Base-by-base conservation (phyloP, 2,888 invertebrate genomes). In the Malacosoma neustria region DNA sequence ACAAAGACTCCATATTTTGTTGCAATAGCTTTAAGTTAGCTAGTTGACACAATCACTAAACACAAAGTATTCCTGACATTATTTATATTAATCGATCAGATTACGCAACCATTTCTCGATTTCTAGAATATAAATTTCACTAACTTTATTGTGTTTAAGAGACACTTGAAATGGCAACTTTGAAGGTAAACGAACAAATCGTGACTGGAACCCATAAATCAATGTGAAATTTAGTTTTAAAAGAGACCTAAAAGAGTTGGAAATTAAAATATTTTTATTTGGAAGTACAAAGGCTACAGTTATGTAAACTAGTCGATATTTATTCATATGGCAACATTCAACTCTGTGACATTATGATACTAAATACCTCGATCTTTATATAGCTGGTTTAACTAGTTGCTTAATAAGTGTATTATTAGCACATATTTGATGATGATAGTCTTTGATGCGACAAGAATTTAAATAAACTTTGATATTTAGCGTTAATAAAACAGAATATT, bases 341-440 rank as follows among this genome's bases (percentile, higher is more conserved):
- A 36, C 42, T 38, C 36, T 39, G 45, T 51, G 58, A 50, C 54
- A 61, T 61, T 57, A 51, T 35, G 38, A 45, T 47, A 48, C 42
- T 37, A 22, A 22, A 22, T 22, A 22, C 22, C 22, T 46, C 40
- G 51, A 51, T 58, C 51, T 60, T 55, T 54, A 60, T 51, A 54
- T 43, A 45, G 51, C 55, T 54, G 52, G 61, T 61, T 61, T 44
- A 47, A 54, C 55, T 38, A 48, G 54, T 63, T 58, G 43, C 52
- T 54, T 52, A 51, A 62, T 58, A 49, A n/a, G n/a, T n/a, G n/a
- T 61, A 61, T 60, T 57, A 60, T 61, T 54, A 50, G 46, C 43
- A 48, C 36, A 44, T 42, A 51, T 53, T 46, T 56, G 40, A 49
- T 46, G 47, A 46, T 49, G 39, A 42, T 50, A 49, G 43, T 50